Evolutionary conservation across 1,140 invertebrate species (phyloP).

Genomic region (Cryptotermes secundus): DNA sequence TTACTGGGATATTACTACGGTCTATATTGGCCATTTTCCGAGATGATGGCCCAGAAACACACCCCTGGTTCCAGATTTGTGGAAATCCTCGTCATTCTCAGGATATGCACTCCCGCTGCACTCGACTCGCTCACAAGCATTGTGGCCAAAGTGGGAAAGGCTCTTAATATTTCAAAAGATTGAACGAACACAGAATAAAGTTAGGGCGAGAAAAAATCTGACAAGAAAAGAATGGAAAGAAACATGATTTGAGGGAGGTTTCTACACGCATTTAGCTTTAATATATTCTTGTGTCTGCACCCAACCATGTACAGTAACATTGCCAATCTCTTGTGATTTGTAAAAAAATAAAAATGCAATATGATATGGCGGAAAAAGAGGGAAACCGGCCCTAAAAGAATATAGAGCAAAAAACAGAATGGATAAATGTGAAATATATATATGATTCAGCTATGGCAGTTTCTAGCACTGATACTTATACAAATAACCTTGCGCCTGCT

Average conservation of each 20-base stretch:
- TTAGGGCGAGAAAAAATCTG: background rate
- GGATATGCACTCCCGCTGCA: background rate
- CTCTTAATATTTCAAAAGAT: slow-evolving; percentile 28
- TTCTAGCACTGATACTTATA: background rate
- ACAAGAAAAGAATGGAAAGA: slow-evolving; percentile 23
- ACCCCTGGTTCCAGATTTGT: slow-evolving; percentile 6
- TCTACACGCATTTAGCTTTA: slow-evolving; percentile 25
- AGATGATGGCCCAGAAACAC: background rate
- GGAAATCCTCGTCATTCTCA: background rate
- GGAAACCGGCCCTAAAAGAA: background rate
- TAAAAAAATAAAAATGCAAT: slow-evolving; percentile 20
- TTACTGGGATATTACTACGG: too few species aligned
- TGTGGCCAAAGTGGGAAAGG: background rate
- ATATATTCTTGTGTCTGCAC: slow-evolving; percentile 4
- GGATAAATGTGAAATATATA: background rate
- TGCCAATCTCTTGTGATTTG: slow-evolving; percentile 25
- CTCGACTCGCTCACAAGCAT: background rate
- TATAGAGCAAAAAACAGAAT: background rate
- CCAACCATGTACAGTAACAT: background rate
- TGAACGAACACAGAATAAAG: slow-evolving; percentile 18
- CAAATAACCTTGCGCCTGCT: too few species aligned
- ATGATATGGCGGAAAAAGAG: background rate
- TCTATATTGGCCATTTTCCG: too few species aligned
- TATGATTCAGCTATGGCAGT: background rate
- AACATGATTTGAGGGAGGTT: slow-evolving; percentile 20